phyloP scores from a whole-genome alignment of 2,797 vertebrate genomes.

The Nannoperca australis region DNA sequence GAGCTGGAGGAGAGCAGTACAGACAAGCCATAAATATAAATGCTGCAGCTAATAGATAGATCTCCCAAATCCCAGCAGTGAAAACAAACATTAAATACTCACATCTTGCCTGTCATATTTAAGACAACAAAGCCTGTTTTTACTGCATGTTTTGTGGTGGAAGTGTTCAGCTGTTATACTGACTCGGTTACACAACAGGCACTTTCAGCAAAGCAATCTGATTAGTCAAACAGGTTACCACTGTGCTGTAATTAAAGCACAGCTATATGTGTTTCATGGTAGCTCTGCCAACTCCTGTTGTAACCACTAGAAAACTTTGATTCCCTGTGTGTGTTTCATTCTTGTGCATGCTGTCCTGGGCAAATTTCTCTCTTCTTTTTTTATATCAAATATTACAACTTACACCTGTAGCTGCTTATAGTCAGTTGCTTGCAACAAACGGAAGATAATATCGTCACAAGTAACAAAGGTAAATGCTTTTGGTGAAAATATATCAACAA shows the following conservation, averaged over 20 bases:
- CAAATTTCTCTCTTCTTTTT: neutral
- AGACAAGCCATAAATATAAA: neutral
- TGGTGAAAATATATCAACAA: neutral
- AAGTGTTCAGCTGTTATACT: conserved; percentile 30
- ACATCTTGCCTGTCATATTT: neutral
- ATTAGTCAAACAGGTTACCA: conserved; percentile 36
- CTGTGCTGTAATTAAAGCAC: conserved; percentile 19
- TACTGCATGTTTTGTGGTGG: neutral
- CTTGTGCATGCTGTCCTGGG: neutral
- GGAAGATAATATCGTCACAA: neutral
- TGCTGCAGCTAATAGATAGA: neutral
- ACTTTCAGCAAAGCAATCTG: conserved; percentile 24
- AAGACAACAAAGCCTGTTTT: neutral
- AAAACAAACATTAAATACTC: conserved; percentile 21
- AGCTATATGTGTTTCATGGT: conserved; percentile 10
- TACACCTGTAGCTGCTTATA: neutral
- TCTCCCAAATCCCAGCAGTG: conserved; percentile 1
- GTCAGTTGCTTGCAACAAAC: too few relatives aligned
- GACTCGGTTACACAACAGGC: conserved; percentile 56
- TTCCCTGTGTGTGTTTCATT: neutral
- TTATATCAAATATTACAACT: neutral
- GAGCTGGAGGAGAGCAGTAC: neutral
- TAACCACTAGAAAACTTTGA: neutral
- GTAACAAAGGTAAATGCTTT: neutral
- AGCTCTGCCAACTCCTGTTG: conserved; percentile 10